Base-by-base conservation (phyloP, 1,140 invertebrate genomes). In the Ostrea edulis region DNA sequence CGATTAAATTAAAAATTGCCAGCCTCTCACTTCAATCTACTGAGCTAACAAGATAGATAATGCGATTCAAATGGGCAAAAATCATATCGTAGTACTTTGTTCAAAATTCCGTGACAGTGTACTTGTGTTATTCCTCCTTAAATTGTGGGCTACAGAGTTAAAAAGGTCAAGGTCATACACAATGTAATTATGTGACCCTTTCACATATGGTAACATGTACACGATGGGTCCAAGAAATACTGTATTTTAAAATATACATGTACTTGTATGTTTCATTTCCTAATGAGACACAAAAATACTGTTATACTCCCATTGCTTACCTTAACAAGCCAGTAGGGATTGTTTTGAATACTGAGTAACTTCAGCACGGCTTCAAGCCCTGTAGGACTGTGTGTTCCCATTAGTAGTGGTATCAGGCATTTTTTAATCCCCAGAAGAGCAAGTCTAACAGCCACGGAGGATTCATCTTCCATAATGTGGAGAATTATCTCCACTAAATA, bases 321-420 rank as follows among this genome's bases (percentile, higher is more conserved):
- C 95, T 97, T 98, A 35, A 98, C 97, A 17, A 98, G 95, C 97
- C 98, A 98, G 95, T 98, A 98, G 0, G 96, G 96, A 95, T 98
- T 98, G 65, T 96, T 95, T 71, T 96, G 96, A 0, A 98, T 95
- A 29, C 94, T 93, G 8, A 97, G 95, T 8, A 98, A 94, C 68
- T 95, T 94, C 81, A 96, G 95, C 44, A 98, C 93, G n/a, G 97
- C 93, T 17, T 95, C 94, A 8, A 95, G 88, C 51, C 93, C 94
- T 54, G 93, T 86, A 17, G 94, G 86, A 86, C 93, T 93, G 91
- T 95, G 92, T 58, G 92, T 90, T 82, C 93, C 94, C 89, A 96
- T 95, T 53, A 97, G 93, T n/a, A 98, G 90, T 44, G 95, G 94
- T 25, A 95, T 92, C 9, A 97, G 93, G 93, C 97, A 96, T 25